Conservation (phyloP, 2,113 vertebrate species). For the Bothrops jararaca region DNA sequence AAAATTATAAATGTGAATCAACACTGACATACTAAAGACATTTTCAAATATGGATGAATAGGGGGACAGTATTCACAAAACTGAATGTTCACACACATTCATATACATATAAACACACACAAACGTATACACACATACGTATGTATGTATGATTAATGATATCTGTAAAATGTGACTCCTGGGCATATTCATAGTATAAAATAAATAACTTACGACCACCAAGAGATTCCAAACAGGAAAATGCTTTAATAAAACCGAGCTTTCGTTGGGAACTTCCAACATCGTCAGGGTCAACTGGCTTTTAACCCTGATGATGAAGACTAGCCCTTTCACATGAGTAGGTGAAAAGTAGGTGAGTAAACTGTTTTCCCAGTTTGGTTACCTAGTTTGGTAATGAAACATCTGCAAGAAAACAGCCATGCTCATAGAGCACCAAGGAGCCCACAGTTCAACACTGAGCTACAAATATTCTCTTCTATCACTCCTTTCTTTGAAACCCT, state of each 20-base stretch:
- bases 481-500: not conserved
- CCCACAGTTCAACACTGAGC: not conserved
- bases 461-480: not conserved
- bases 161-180: no score
- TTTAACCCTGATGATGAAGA: no score
- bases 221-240: no score
- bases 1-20: not conserved
- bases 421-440: not conserved
- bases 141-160: no score
- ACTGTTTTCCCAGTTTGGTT: not conserved
- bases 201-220: no score
- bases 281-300: no score
- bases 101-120: no score
- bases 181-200: no score
- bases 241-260: no score
- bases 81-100: not conserved
- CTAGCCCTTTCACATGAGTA: not conserved
- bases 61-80: not conserved
- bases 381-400: not conserved
- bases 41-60: not conserved
- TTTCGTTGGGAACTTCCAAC: no score
- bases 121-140: no score
- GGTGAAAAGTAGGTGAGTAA: not conserved
- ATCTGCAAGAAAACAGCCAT: not conserved
- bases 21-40: not conserved